A percentile compares a stretch with the other conserved stretches of the same genome.
Evolutionary conservation across 2,113 vertebrate genomes (phyloP).

Genomic region (Ciconia boyciana): DNA sequence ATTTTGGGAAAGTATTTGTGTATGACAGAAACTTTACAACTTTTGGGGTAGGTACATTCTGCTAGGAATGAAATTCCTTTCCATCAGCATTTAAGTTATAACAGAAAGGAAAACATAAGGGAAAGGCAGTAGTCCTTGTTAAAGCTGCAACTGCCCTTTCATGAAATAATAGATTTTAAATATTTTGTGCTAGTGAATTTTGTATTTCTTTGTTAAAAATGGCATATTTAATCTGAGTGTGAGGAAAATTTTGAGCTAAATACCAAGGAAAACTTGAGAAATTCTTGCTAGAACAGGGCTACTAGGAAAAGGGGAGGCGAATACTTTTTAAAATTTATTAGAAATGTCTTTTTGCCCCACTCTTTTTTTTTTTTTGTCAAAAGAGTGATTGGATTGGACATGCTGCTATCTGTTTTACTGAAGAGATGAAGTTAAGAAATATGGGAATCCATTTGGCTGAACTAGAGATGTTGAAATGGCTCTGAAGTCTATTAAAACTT

Average conservation of each 20-base stretch:
- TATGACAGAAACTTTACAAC: not conserved
- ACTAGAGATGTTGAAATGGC: not conserved
- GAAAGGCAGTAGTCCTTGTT: not conserved
- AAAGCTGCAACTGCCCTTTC: not conserved
- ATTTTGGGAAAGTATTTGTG: not conserved
- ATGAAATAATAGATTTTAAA: not conserved
- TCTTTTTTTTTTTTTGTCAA: not conserved
- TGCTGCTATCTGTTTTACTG: not conserved
- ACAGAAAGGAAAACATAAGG: not conserved
- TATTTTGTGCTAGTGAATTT: not conserved
- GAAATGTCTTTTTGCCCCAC: not conserved
- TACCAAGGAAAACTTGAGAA: not conserved
- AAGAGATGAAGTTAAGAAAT: not conserved
- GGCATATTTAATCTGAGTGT: not conserved
- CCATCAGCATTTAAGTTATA: not conserved
- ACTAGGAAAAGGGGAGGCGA: not conserved
- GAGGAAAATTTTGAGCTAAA: not conserved
- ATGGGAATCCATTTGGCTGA: not conserved
- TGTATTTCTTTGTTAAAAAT: not conserved
- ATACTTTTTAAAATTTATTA: not conserved
- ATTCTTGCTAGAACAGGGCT: not conserved
- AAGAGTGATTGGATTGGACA: not conserved
- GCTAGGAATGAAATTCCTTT: not conserved
- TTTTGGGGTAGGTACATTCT: not conserved
- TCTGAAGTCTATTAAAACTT: not conserved